These are phyloP conservation scores for Nomada lathburiana DNA, from an alignment of 2,888 invertebrate species.

Conservation along the genomic window DNA sequence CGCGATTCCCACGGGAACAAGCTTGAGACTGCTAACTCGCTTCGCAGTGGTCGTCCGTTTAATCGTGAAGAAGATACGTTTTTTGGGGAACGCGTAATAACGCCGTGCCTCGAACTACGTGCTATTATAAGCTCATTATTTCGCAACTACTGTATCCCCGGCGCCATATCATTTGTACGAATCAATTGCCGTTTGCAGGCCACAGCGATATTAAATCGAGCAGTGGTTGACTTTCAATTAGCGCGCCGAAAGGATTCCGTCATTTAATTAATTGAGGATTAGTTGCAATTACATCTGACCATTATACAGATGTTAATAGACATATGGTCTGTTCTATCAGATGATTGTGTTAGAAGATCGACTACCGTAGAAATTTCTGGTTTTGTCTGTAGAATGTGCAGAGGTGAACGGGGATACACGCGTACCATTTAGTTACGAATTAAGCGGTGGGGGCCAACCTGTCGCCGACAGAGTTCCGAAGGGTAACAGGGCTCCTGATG, in stretches of 20 bases:
- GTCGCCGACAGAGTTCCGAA: constrained; percentile 60
- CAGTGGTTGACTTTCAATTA: not conserved
- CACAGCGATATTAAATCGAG: not conserved
- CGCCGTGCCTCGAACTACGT: not conserved
- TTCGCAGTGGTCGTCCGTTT: constrained; percentile 16
- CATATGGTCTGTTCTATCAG: not conserved
- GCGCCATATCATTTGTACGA: not conserved
- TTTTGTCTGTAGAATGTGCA: constrained; percentile 10
- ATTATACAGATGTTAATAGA: too few species aligned
- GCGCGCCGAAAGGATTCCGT: not conserved
- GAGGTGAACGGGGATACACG: constrained; percentile 24
- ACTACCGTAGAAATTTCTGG: constrained; percentile 34
- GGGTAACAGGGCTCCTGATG: constrained; percentile 29
- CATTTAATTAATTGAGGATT: not conserved
- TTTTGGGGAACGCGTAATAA: constrained; percentile 4
- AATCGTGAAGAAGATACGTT: constrained; percentile 22
- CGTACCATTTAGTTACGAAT: constrained; percentile 64
- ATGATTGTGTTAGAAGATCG: constrained; percentile 25
- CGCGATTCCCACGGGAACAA: not conserved
- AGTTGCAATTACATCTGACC: too few species aligned
- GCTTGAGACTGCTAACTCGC: constrained; percentile 9
- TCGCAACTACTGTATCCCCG: not conserved
- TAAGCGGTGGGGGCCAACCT: constrained; percentile 49
- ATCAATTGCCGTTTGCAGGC: not conserved
- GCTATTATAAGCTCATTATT: constrained; percentile 15